Evolutionary conservation across 1,140 invertebrate genomes (phyloP).

Genomic region (Eupeodes corollae): DNA sequence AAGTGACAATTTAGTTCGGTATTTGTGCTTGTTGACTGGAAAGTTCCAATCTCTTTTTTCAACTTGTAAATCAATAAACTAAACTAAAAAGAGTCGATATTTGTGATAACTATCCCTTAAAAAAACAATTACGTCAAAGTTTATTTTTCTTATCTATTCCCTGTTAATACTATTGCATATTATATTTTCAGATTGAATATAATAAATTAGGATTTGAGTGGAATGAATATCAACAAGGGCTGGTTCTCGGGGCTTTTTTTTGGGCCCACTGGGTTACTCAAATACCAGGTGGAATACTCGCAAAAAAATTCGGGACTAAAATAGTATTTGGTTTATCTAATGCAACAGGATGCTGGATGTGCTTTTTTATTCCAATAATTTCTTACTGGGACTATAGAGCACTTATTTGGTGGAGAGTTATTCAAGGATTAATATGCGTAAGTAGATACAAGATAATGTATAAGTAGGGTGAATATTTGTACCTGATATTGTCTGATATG

Average conservation of each 20-base stretch:
- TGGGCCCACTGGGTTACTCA: constrained; percentile 63
- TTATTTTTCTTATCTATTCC: too few species aligned
- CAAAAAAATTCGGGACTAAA: constrained; percentile 59
- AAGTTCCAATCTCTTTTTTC: too few species aligned
- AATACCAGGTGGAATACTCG: constrained; percentile 61
- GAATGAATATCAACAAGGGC: constrained; percentile 55
- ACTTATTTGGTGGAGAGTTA: constrained; percentile 50
- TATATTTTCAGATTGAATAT: constrained; percentile 23
- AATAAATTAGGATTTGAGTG: constrained; percentile 45
- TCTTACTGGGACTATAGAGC: constrained; percentile 47
- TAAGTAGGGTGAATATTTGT: neutral
- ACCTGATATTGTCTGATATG: too few species aligned
- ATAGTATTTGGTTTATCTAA: constrained; percentile 57
- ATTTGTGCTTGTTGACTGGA: too few species aligned
- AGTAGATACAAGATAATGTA: constrained; percentile 25
- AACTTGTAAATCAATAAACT: too few species aligned
- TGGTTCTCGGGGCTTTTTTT: constrained; percentile 61
- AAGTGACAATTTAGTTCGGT: too few species aligned
- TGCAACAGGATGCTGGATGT: constrained; percentile 53
- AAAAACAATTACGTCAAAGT: too few species aligned
- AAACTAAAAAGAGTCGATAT: too few species aligned
- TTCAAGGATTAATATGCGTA: constrained; percentile 66
- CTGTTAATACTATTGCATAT: neutral
- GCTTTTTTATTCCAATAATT: constrained; percentile 54
- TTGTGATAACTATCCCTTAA: too few species aligned